Evolutionary conservation across 2,888 invertebrate genomes (phyloP).

Genomic region (Pammene fasciana): DNA sequence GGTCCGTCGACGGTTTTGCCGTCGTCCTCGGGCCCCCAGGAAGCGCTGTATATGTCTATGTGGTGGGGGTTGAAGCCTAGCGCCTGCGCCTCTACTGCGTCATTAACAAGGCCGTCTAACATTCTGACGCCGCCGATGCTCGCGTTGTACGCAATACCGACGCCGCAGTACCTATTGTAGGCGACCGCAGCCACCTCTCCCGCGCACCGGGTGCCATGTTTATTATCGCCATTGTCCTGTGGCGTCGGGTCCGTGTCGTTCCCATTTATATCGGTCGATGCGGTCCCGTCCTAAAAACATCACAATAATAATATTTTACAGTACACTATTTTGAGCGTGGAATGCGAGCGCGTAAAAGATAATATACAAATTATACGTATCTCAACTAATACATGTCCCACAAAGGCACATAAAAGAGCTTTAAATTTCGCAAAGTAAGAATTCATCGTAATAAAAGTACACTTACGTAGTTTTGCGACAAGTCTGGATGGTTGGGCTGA

Average conservation of each 20-base stretch:
- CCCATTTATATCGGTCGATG: conserved; percentile 98
- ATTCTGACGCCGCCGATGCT: conserved; percentile 98
- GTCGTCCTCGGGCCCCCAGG: conserved; percentile 98
- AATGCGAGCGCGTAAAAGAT: conserved; percentile 15
- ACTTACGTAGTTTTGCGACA: conserved; percentile 95
- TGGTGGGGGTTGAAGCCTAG: conserved; percentile 96
- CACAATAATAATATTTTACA: conserved; percentile 42
- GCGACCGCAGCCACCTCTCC: conserved; percentile 99
- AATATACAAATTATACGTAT: not conserved
- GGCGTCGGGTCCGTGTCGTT: conserved; percentile 99
- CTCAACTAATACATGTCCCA: conserved; percentile 6
- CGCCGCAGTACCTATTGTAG: conserved; percentile 97
- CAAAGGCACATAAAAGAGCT: conserved; percentile 14
- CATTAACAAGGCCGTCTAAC: conserved; percentile 98
- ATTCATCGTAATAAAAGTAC: conserved; percentile 49
- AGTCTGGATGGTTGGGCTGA: conserved; percentile 97
- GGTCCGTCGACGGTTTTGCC: conserved; percentile 98
- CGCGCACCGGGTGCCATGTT: conserved; percentile 99
- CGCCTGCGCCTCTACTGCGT: conserved; percentile 97
- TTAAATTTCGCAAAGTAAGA: conserved; percentile 8
- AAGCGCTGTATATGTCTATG: conserved; percentile 98
- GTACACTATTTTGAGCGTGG: conserved; percentile 1
- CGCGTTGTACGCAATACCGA: conserved; percentile 98
- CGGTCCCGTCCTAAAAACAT: conserved; percentile 91
- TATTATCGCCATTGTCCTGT: conserved; percentile 98